phyloP scores from a whole-genome alignment of 2,888 invertebrate genomes.

The Phaonia tiefii region DNA sequence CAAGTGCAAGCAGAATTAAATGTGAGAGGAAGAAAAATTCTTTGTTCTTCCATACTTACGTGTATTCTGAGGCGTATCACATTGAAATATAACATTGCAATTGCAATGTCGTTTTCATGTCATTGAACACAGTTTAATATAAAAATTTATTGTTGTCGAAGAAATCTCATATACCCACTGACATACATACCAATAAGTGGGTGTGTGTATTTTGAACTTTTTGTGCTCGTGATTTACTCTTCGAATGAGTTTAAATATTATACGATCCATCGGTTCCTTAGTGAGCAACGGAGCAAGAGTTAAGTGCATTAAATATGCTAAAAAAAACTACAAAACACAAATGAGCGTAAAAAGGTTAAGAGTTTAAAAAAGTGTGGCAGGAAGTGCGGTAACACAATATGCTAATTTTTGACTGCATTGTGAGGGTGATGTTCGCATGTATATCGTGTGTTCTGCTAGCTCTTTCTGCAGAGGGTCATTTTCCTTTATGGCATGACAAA shows the following conservation, averaged over 20 bases:
- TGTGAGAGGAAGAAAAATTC: constrained; percentile 56
- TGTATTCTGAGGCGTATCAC: constrained; percentile 14
- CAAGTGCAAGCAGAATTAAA: constrained; percentile 64
- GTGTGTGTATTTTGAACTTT: constrained; percentile 15
- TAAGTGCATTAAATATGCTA: constrained; percentile 48
- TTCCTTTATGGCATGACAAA: constrained; percentile 38
- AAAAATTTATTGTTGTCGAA: constrained; percentile 55
- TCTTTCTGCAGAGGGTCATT: constrained; percentile 53
- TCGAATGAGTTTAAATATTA: constrained; percentile 53
- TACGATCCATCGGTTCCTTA: constrained; percentile 70
- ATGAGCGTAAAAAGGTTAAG: constrained; percentile 54
- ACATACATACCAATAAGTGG: constrained; percentile 16
- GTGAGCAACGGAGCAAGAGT: constrained; percentile 32
- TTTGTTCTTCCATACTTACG: constrained; percentile 16
- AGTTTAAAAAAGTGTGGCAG: constrained; percentile 72
- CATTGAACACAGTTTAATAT: constrained; percentile 70
- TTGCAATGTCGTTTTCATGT: constrained; percentile 69
- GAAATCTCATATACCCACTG: constrained; percentile 46
- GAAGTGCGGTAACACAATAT: constrained; percentile 78
- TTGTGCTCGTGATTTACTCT: too few species aligned
- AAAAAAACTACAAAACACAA: constrained; percentile 15
- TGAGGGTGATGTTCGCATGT: constrained; percentile 63
- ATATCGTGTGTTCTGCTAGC: constrained; percentile 29
- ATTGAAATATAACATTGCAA: constrained; percentile 49
- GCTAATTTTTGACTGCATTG: constrained; percentile 66